Evolutionary conservation across 2,888 invertebrate genomes (phyloP).

Genomic region (Serripes groenlandicus): DNA sequence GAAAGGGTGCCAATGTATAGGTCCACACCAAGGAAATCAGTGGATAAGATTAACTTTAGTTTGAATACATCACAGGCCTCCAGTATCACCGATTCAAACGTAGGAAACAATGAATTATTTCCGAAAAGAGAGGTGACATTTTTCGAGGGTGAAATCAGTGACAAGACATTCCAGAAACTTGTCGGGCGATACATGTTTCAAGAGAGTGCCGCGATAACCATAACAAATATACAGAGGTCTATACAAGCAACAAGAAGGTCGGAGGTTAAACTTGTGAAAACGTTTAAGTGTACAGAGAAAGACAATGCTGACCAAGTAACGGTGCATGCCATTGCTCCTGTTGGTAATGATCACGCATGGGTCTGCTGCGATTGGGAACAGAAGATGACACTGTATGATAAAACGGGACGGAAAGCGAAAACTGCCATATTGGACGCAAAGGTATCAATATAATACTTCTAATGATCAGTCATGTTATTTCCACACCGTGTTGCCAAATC

Average conservation of each 20-base stretch:
- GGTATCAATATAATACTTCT: constrained; percentile 25
- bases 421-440: constrained; percentile 63
- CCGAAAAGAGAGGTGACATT: constrained; percentile 54
- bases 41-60: constrained; percentile 34
- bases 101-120: constrained; percentile 45
- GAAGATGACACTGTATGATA: constrained; percentile 62
- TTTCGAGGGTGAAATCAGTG: constrained; percentile 61
- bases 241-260: constrained; percentile 56
- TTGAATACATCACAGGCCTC: constrained; percentile 26
- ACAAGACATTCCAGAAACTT: constrained; percentile 42
- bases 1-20: constrained; percentile 48
- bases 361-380: constrained; percentile 71
- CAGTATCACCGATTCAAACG: neutral
- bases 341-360: constrained; percentile 67
- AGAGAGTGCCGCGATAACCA: constrained; percentile 41
- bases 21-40: constrained; percentile 47
- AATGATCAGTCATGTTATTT: too few species aligned
- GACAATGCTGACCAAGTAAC: constrained; percentile 49
- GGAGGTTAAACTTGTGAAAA: constrained; percentile 58
- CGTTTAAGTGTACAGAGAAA: constrained; percentile 59
- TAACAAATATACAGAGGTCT: constrained; percentile 51
- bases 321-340: constrained; percentile 69
- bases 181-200: constrained; percentile 59
- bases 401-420: constrained; percentile 56
- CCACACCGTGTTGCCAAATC: too few species aligned